Evolutionary conservation across 1,140 invertebrate genomes (phyloP), one percentile per base, ranked within the genome.

Genomic region (Drosophila orosa): DNA sequence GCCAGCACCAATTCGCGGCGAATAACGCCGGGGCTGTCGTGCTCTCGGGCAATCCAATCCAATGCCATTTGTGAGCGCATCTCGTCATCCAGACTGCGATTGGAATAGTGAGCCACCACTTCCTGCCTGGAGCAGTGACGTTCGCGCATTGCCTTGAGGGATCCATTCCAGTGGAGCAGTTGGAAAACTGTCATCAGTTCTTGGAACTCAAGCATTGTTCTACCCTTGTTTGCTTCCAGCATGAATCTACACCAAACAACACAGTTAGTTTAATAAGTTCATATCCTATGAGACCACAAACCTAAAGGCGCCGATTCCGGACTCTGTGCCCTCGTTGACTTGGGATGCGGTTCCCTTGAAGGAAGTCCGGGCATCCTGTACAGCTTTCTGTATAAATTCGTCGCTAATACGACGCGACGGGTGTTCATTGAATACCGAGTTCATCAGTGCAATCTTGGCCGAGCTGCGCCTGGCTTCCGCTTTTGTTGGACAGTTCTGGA

Each of bases 141-240:
- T 90, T 98, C 97, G 6, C 97, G 93, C 97, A 98, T 95, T 84
- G 95, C 97, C 90, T 98, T 97, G 63, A 99, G 92, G 61, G 97
- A 98, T 2, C 98, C 98, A 92, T 98, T 98, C 98, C 98, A 99
- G 92, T 98, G 98, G 3, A 99, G 93, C 45, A 99, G 93, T 92
- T 98, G 97, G 92, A 99, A 98, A 5, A 98, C 97, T 1, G 97
- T 99, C 98, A 98, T 98, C 73, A 99, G 93, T 92, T 98, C 98
- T 92, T 98, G 97, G 93, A 98, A 99, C 92, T 99, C 97, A 40
- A 99, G 93, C 97, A 98, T 98, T 17, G 97, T 98, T 47, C 97
- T 94, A 0, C 97, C 97, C 85, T 97, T 97, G 93, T 98, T 98
- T 48, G 97, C 95, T 92, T 98, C 97, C 74, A 98, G 93, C 97